Evolutionary conservation across 2,888 invertebrate genomes (phyloP), one percentile per base, ranked within the genome.

Genomic region (Bruchidius siliquastri): DNA sequence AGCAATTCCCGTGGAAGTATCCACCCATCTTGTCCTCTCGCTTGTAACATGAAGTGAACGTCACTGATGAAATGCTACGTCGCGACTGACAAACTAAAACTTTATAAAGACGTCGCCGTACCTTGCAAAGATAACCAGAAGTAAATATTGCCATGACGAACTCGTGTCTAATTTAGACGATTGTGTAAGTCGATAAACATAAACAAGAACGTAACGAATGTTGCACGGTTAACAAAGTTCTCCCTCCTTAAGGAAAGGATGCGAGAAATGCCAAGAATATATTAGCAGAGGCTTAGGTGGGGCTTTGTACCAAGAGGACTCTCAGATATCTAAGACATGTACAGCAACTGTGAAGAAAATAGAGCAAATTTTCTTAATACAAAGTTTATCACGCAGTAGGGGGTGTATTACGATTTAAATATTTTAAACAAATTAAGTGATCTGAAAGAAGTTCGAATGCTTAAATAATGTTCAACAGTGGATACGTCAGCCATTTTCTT

Each of bases 261-360:
- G 82, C 80, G 79, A 80, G 81, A 83, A 85, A 84, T 82, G 84
- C 85, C 83, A 82, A 78, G 84, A 85, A 85, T 85, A 84, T 85
- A 85, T 85, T 85, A 85, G 84, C 84, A 83, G 84, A 84, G 84
- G 70, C 70, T 71, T 26, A 18, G 13, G 18, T 49, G 49, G 13
- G 18, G 18, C 8, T 18, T 49, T 49, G 8, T 18, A 49, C 6
- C 3, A 49, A 13, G 49, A 26, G 26, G 26, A 2, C 26, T 4
- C 26, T 26, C 26, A 26, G 8, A 26, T 26, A 8, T 8, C 3
- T 26, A n/a, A n/a, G n/a, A n/a, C n/a, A n/a, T n/a, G n/a, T n/a
- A n/a, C n/a, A n/a, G n/a, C n/a, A n/a, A n/a, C n/a, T n/a, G n/a
- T n/a, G n/a, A n/a, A n/a, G n/a, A n/a, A n/a, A n/a, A n/a, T n/a